These are phyloP conservation scores for Pseudotriccus pelzelni DNA, from an alignment of 2,797 vertebrate genomes.

Conservation along the genomic window DNA sequence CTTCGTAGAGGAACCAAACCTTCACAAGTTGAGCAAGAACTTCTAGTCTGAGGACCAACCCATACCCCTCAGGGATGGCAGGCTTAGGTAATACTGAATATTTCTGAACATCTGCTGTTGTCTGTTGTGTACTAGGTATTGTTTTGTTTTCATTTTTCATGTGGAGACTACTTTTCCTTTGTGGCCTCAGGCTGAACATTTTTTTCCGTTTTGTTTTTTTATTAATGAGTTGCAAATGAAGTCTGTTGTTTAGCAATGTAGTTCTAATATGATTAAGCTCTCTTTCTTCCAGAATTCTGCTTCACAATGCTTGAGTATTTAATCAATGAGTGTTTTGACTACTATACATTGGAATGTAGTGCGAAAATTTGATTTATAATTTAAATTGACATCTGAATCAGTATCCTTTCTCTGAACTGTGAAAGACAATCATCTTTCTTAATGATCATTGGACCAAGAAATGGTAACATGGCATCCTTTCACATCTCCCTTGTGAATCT, in stretches of 20 bases:
- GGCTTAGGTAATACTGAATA: not conserved
- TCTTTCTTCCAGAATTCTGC: constrained; percentile 43
- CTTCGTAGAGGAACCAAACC: not conserved
- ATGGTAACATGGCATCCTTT: not conserved
- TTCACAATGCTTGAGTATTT: constrained; percentile 44
- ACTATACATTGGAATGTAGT: constrained; percentile 39
- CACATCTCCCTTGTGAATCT: not conserved
- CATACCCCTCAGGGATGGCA: not conserved
- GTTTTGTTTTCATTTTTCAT: not conserved
- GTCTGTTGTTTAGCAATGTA: constrained; percentile 41
- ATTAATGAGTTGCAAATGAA: constrained; percentile 29
- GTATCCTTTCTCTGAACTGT: constrained; percentile 51
- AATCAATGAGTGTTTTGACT: constrained; percentile 60
- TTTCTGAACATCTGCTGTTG: not conserved
- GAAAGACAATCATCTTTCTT: constrained; percentile 55
- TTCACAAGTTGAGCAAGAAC: not conserved
- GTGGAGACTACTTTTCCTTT: not conserved
- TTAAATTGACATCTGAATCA: constrained; percentile 49
- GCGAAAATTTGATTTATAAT: constrained; percentile 58
- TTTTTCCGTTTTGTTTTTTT: not conserved
- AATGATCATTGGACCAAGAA: constrained; percentile 21
- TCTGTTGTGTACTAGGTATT: not conserved
- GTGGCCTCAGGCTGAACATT: not conserved
- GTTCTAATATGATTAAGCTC: constrained; percentile 45
- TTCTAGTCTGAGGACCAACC: not conserved